phyloP scores from a whole-genome alignment of 92 coral and sea anemone species.

The Nematostella vectensis region DNA sequence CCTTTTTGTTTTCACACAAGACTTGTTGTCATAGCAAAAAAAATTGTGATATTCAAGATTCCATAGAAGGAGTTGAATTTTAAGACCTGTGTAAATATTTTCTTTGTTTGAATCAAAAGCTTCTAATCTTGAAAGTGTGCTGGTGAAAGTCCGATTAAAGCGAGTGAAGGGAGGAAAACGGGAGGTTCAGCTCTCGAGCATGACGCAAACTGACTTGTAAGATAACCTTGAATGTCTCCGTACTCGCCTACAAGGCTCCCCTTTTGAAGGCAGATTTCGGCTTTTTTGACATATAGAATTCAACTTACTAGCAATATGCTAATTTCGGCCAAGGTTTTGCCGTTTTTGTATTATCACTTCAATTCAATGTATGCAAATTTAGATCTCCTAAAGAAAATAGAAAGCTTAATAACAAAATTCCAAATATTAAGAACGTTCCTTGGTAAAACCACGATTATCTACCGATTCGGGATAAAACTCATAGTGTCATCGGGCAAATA shows the following conservation, averaged over 20 bases:
- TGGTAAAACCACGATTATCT: not conserved
- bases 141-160: not conserved
- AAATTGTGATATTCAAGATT: not conserved
- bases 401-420: slow-evolving; percentile 7
- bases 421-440: not conserved
- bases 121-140: slow-evolving; percentile 2
- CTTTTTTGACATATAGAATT: not conserved
- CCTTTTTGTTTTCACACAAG: too few species aligned
- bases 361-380: slow-evolving; percentile 29
- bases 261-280: not conserved
- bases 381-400: not conserved
- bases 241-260: not conserved
- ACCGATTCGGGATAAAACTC: not conserved
- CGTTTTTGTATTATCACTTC: too few species aligned
- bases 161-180: not conserved
- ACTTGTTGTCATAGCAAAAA: too few species aligned
- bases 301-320: slow-evolving; percentile 18
- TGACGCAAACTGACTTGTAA: not conserved
- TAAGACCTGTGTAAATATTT: not conserved
- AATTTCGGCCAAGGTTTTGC: slow-evolving; percentile 8
- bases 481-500: not conserved
- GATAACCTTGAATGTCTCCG: not conserved
- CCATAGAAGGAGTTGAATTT: not conserved
- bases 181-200: not conserved
- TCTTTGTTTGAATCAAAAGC: slow-evolving; percentile 2